These are phyloP conservation scores for Amyelois transitella DNA, from an alignment of 1,140 invertebrate genomes.

Conservation along the genomic window DNA sequence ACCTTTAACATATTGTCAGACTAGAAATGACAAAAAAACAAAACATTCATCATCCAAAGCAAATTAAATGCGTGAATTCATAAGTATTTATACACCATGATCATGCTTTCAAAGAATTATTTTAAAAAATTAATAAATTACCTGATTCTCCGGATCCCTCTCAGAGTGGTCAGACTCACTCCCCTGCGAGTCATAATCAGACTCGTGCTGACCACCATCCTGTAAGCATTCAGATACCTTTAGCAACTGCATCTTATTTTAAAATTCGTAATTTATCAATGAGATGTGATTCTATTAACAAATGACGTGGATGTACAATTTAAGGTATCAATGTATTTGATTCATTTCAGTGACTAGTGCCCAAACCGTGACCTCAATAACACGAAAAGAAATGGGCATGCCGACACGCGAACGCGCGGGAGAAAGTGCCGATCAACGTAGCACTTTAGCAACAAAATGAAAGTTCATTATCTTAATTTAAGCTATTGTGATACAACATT, in stretches of 20 bases:
- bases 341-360: conserved; percentile 44
- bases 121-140: conserved; percentile 8
- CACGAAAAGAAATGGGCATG: conserved; percentile 68
- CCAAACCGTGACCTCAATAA: conserved; percentile 66
- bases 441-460: conserved; percentile 64
- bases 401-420: conserved; percentile 63
- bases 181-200: conserved; percentile 59
- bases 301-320: conserved; percentile 36
- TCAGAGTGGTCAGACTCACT: conserved; percentile 61
- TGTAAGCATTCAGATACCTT: conserved; percentile 61
- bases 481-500: conserved; percentile 14
- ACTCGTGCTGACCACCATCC: conserved; percentile 51
- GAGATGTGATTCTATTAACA: conserved; percentile 16
- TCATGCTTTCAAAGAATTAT: too few relatives aligned
- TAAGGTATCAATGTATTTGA: conserved; percentile 44
- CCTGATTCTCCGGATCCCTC: conserved; percentile 54
- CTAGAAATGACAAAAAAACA: too few relatives aligned
- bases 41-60: too few relatives aligned
- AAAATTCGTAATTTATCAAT: conserved; percentile 10
- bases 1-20: too few relatives aligned
- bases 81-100: too few relatives aligned
- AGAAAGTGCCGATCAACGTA: conserved; percentile 55
- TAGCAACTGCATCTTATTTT: conserved; percentile 48
- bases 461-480: conserved; percentile 45
- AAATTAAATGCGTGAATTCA: too few relatives aligned